phyloP scores from a whole-genome alignment of 2,888 invertebrate species.

The Cerceris rybyensis region DNA sequence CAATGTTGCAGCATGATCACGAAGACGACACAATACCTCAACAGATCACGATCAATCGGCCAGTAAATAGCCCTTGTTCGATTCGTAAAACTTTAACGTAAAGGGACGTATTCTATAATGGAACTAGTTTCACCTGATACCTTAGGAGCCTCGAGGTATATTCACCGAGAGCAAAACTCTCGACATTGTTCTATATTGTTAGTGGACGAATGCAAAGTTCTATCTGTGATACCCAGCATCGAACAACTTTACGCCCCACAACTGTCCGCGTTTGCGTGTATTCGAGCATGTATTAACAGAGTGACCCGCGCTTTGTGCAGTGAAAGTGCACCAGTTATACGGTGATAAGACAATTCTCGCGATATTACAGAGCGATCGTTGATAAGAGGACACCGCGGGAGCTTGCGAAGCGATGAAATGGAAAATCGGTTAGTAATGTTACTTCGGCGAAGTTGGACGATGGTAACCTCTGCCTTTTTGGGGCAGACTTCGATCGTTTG shows the following conservation, averaged over 20 bases:
- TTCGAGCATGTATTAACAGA: slow-evolving; percentile 21
- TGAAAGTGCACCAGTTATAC: slow-evolving; percentile 42
- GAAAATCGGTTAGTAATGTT: slow-evolving; percentile 53
- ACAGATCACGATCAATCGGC: slow-evolving; percentile 35
- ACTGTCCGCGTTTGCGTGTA: not conserved
- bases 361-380: slow-evolving; percentile 44
- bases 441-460: slow-evolving; percentile 17
- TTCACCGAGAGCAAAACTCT: slow-evolving; percentile 56
- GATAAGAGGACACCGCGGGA: slow-evolving; percentile 26
- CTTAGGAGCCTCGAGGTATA: slow-evolving; percentile 49
- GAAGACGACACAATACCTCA: not conserved
- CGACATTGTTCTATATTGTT: slow-evolving; percentile 44
- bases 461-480: not conserved
- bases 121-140: slow-evolving; percentile 58
- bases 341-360: slow-evolving; percentile 55
- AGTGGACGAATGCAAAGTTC: slow-evolving; percentile 52
- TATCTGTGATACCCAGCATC: slow-evolving; percentile 62
- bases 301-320: slow-evolving; percentile 46
- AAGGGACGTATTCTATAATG: slow-evolving; percentile 28
- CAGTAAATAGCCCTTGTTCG: slow-evolving; percentile 7
- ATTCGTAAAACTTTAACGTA: slow-evolving; percentile 53
- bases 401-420: slow-evolving; percentile 38
- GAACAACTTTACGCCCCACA: slow-evolving; percentile 48
- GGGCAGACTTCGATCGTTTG: not conserved
- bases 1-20: slow-evolving; percentile 8